These are phyloP conservation scores for Charaxes varanes DNA, from an alignment of 1,140 invertebrate genomes.

Conservation along the genomic window DNA sequence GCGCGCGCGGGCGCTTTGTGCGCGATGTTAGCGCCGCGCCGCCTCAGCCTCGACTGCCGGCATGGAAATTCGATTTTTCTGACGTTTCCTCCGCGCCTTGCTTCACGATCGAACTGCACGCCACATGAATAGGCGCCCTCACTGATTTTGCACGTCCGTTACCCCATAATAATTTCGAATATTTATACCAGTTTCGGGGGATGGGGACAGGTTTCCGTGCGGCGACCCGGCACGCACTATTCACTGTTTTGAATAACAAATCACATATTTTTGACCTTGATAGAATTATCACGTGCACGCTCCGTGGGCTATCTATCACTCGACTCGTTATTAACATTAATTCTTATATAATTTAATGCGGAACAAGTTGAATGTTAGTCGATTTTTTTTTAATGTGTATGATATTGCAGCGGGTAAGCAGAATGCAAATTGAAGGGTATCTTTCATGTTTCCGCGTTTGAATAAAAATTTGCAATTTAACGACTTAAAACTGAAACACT, in stretches of 20 bases:
- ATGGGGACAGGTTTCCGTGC: conserved; percentile 34
- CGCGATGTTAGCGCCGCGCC: conserved; percentile 63
- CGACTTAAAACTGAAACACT: conserved; percentile 18
- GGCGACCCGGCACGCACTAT: conserved; percentile 38
- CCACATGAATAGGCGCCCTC: conserved; percentile 42
- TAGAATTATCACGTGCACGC: too few relatives aligned
- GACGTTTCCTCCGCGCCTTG: conserved; percentile 70
- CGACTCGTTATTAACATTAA: too few relatives aligned
- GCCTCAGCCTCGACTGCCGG: conserved; percentile 65
- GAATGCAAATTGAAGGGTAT: conserved; percentile 21
- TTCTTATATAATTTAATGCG: too few relatives aligned
- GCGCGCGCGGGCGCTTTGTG: conserved; percentile 58
- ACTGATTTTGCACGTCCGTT: conserved; percentile 66
- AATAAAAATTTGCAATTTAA: conserved; percentile 18
- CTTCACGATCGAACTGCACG: conserved; percentile 68
- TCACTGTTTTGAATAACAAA: conserved; percentile 27
- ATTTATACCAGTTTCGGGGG: conserved; percentile 47
- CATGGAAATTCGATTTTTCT: conserved; percentile 72
- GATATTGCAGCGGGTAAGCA: conserved; percentile 11
- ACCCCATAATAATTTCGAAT: conserved; percentile 41
- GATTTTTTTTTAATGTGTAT: conserved; percentile 16
- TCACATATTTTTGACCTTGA: conserved; percentile 16
- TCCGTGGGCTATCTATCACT: conserved; percentile 8
- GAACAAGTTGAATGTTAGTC: too few relatives aligned
- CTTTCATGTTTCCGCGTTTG: conserved; percentile 12